Evolutionary conservation across 2,113 vertebrate species (phyloP), one percentile per base, ranked within the genome.

Genomic region (Coturnix japonica): DNA sequence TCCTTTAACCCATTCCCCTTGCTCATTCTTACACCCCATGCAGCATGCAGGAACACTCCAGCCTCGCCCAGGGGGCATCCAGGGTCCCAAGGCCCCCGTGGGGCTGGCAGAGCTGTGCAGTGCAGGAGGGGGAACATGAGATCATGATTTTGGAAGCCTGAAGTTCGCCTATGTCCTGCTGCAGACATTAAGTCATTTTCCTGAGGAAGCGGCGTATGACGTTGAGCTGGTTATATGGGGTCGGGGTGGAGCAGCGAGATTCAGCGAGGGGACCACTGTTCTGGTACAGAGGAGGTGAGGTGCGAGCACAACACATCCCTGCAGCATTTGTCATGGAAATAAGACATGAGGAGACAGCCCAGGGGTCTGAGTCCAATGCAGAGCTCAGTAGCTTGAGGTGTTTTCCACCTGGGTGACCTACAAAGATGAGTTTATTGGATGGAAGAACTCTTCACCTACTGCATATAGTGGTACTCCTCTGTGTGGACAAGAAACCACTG

Each of bases 111-210:
- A 65, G 46, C 56, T 30, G 3, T 1, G 25, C 31, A 71, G 14
- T 2, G 21, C 4, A 1, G 54, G 72, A 85, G 76, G 18, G 64
- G 76, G 26, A 87, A 56, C 26, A 86, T 96, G 47, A 96, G 94
- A 56, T 96, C 92, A 96, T 84, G 83, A 64, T 33, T 88, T 56
- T 83, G 80, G 63, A 85, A 93, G 91, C 5, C 76, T 90, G 80
- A 70, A 66, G 86, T 49, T 71, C 1, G 37, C 89, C 89, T 8
- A 60, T 70, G 86, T 86, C 64, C 91, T 71, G 80, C 77, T 92
- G 81, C 95, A 96, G 95, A 96, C 95, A 75, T 96, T 71, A 90
- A 64, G 94, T 96, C 86, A 96, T 95, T 94, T 96, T 93, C 95
- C 95, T 88, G 89, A 95, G 95, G 95, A 96, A 95, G 92, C 60